Percentiles rank a stretch among this genome's conserved stretches.
Conservation (phyloP, 1,140 invertebrate species). For the Lepidostoma basale region DNA sequence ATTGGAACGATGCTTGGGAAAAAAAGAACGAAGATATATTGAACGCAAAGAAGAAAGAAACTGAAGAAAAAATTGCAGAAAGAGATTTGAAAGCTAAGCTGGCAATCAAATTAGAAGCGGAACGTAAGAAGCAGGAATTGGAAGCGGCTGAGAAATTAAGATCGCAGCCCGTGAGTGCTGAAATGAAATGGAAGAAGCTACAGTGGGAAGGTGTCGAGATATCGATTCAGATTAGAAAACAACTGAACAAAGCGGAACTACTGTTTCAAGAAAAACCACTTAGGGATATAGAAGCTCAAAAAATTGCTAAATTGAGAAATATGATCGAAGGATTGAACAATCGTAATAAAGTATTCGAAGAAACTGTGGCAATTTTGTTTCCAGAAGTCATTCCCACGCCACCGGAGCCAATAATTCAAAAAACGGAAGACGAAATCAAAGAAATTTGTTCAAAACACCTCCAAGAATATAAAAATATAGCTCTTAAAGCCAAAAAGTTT, state of each 20-base stretch:
- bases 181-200: conserved; percentile 57
- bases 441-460: conserved; percentile 52
- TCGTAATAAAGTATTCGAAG: conserved; percentile 58
- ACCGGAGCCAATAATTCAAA: conserved; percentile 50
- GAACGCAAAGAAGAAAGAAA: conserved; percentile 53
- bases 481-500: conserved; percentile 47
- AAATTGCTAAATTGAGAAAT: conserved; percentile 54
- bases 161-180: conserved; percentile 52
- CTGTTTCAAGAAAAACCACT: conserved; percentile 58
- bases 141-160: conserved; percentile 51
- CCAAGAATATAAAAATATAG: conserved; percentile 51
- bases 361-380: conserved; percentile 58
- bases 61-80: conserved; percentile 51
- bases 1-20: conserved; percentile 56
- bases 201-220: conserved; percentile 57
- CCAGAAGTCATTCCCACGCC: conserved; percentile 57
- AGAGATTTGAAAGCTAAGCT: conserved; percentile 41
- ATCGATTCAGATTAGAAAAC: conserved; percentile 58
- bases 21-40: conserved; percentile 55
- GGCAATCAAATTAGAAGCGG: conserved; percentile 47
- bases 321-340: conserved; percentile 60
- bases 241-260: conserved; percentile 55
- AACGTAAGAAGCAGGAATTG: conserved; percentile 51
- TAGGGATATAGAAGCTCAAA: conserved; percentile 55
- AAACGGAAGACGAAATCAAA: conserved; percentile 49